phyloP scores from a whole-genome alignment of 1,140 invertebrate species.

The Polyergus mexicanus region DNA sequence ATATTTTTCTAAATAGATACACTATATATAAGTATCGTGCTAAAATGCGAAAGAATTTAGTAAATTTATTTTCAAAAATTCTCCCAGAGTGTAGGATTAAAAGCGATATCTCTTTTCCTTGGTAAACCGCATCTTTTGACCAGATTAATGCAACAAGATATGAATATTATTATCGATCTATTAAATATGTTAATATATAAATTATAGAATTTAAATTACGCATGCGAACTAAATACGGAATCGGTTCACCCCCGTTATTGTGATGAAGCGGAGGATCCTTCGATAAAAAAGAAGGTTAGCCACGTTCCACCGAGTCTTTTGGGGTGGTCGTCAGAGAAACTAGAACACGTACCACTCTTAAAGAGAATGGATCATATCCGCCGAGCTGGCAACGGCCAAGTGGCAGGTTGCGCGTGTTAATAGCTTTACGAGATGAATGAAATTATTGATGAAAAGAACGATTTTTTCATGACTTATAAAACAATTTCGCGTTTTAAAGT shows the following conservation, averaged over 20 bases:
- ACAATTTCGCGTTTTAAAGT: neutral
- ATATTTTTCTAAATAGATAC: neutral
- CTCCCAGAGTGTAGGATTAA: neutral
- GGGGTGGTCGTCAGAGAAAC: slow-evolving; percentile 54
- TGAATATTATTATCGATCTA: slow-evolving; percentile 40
- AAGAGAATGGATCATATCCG: slow-evolving; percentile 60
- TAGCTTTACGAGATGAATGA: slow-evolving; percentile 31
- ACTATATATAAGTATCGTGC: neutral
- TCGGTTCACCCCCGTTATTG: neutral
- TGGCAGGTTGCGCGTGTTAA: slow-evolving; percentile 30
- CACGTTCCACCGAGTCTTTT: slow-evolving; percentile 62
- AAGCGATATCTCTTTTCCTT: neutral
- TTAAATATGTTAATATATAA: slow-evolving; percentile 43
- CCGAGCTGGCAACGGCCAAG: slow-evolving; percentile 43
- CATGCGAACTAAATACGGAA: slow-evolving; percentile 21
- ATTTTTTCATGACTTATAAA: slow-evolving; percentile 8
- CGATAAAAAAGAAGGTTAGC: slow-evolving; percentile 54
- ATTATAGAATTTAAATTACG: slow-evolving; percentile 43
- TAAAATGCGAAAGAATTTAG: neutral
- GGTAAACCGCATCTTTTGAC: neutral
- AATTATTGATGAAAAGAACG: neutral
- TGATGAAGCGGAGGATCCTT: neutral
- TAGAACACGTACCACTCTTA: slow-evolving; percentile 53
- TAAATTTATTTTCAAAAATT: neutral
- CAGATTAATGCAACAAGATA: slow-evolving; percentile 1